Evolutionary conservation across 2,888 invertebrate genomes (phyloP).

Genomic region (Cremastinae sp.): DNA sequence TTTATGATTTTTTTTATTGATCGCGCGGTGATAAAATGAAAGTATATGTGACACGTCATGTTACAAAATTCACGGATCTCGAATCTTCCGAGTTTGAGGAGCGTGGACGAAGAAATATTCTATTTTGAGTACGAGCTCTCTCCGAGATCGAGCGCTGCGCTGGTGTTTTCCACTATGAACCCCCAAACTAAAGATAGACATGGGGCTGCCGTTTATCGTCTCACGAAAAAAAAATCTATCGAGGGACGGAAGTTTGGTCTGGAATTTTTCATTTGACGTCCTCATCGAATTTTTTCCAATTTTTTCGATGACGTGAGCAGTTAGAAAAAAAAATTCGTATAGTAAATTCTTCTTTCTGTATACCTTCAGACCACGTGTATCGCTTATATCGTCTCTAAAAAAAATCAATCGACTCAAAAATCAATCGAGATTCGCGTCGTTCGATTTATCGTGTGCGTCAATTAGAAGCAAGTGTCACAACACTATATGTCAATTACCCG

Average conservation of each 20-base stretch:
- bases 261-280: slow-evolving; percentile 25
- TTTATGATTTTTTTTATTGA: no score
- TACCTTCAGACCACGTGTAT: neutral
- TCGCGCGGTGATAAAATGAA: neutral
- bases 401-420: neutral
- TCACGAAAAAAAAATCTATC: slow-evolving; percentile 30
- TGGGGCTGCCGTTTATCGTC: neutral
- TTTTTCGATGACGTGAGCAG: neutral
- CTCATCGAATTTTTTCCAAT: slow-evolving; percentile 7
- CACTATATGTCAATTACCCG: slow-evolving; percentile 18
- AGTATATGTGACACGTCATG: slow-evolving; percentile 18
- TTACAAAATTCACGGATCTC: slow-evolving; percentile 4
- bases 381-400: neutral
- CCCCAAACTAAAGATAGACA: slow-evolving; percentile 72
- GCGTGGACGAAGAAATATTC: slow-evolving; percentile 68
- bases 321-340: no score
- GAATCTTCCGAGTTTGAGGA: slow-evolving; percentile 61
- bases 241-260: slow-evolving; percentile 44
- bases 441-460: slow-evolving; percentile 18
- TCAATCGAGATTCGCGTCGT: slow-evolving; percentile 1
- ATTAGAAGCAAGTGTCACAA: slow-evolving; percentile 33
- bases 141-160: slow-evolving; percentile 62
- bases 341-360: neutral
- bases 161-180: slow-evolving; percentile 47
- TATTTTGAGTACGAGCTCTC: slow-evolving; percentile 77